Evolutionary conservation across 2,797 vertebrate genomes (phyloP), one percentile per base, ranked within the genome.

Genomic region (Brachyrhaphis roseni): DNA sequence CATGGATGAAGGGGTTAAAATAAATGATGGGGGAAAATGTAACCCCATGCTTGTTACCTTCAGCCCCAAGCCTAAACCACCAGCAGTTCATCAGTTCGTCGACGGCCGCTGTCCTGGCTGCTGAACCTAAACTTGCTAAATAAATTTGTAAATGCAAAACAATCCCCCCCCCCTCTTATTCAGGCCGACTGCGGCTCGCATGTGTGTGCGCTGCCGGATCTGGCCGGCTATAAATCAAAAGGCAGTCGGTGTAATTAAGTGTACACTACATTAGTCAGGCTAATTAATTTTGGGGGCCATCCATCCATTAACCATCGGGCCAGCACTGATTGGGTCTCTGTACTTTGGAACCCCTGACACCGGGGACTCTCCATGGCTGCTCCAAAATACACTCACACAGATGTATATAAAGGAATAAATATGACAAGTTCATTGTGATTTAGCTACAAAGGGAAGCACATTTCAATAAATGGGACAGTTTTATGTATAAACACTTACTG

Each of bases 231-330:
- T 96, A 95, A 96, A 96, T 96, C 95, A 96, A 95, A 96, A 94
- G 92, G 85, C 93, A 78, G 91, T 86, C 91, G 84, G 94, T 91
- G 93, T 95, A 96, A 96, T 96, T 96, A 96, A 95, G 95, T 96
- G 94, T 95, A 96, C 95, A 96, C 94, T 96, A 96, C 95, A 96
- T 96, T 96, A 96, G 96, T 96, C 96, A 95, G 95, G 95, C 95
- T 96, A 96, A 97, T 95, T 92, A 94, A 96, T 95, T 94, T 55
- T 83, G 89, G 93, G 90, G 92, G 88, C 92, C 93, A 94, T 96
- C 94, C 89, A 96, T 96, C 94, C 95, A 94, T 96, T 95, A 96
- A 94, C 94, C 93, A 90, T 91, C 81, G 94, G 95, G 91, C 90
- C 91, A 94, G 93, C 92, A 93, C 94, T 95, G 95, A 95, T 96